Evolutionary conservation across 2,113 vertebrate genomes (phyloP).

Genomic region (Hyperopisus bebe): DNA sequence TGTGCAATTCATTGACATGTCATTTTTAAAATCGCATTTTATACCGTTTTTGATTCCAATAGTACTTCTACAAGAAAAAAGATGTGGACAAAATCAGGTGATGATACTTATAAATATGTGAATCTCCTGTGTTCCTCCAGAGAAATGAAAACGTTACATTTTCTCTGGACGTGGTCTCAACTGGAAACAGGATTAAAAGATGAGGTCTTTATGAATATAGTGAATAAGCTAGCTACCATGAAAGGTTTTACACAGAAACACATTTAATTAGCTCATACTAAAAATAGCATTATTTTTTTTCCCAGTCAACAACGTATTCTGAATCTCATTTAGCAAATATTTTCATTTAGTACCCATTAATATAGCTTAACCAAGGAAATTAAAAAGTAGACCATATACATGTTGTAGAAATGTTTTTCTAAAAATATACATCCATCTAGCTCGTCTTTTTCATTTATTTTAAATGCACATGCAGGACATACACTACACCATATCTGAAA

Average conservation of each 20-base stretch:
- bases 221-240: background rate
- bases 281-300: background rate
- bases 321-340: background rate
- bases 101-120: background rate
- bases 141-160: background rate
- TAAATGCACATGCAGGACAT: background rate
- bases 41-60: background rate
- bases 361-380: background rate
- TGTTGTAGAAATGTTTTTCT: background rate
- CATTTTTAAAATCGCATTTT: background rate
- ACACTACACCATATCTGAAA: background rate
- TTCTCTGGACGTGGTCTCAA: background rate
- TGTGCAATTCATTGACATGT: background rate
- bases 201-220: background rate
- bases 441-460: background rate
- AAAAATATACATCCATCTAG: background rate
- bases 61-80: background rate
- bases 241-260: background rate
- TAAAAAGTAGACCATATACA: background rate
- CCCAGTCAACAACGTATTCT: background rate
- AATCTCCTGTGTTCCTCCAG: background rate
- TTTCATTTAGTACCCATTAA: background rate
- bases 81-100: background rate
- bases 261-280: background rate
- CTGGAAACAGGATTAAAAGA: background rate